phyloP scores from a whole-genome alignment of 2,797 vertebrate species.

The Parambassis ranga region DNA sequence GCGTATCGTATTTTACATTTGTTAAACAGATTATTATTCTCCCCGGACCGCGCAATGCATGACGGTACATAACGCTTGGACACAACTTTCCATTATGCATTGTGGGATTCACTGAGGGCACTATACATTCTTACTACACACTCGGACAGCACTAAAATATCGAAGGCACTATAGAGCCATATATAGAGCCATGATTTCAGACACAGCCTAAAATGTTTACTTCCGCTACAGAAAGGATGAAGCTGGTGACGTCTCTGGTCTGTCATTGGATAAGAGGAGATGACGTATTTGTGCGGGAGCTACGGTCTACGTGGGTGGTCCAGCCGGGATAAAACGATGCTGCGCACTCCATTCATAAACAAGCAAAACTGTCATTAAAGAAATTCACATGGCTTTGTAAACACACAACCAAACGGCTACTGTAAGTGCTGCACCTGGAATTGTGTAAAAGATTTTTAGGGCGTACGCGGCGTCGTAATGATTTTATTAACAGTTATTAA shows the following conservation, averaged over 20 bases:
- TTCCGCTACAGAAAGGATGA: constrained; percentile 8
- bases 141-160: no score
- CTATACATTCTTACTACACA: no score
- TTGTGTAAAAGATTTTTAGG: background rate
- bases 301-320: constrained; percentile 79
- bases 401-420: background rate
- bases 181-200: no score
- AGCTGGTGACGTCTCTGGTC: background rate
- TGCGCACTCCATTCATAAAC: constrained; percentile 46
- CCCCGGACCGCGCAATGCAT: no score
- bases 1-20: no score
- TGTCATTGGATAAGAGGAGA: constrained; percentile 51
- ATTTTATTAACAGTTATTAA: background rate
- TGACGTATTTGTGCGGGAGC: constrained; percentile 68
- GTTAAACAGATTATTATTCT: no score
- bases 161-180: no score
- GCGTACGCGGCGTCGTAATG: background rate
- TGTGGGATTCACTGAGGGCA: no score
- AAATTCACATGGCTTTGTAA: background rate
- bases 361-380: background rate
- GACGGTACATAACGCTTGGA: no score
- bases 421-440: background rate
- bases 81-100: no score
- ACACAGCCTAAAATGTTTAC: no score
- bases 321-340: background rate